Base-by-base conservation (phyloP, 2,888 invertebrate species). In the Apotomis turbidana region DNA sequence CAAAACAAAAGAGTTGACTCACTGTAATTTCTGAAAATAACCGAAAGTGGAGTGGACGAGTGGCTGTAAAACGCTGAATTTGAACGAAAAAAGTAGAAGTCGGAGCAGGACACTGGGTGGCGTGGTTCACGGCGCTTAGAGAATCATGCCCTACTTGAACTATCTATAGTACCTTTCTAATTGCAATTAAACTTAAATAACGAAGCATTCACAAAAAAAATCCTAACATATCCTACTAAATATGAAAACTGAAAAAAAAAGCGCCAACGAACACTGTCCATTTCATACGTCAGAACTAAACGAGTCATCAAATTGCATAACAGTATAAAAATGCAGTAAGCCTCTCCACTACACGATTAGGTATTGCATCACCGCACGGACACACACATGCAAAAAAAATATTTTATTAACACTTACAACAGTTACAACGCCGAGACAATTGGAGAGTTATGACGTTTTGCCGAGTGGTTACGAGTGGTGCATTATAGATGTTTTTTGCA, bases 261-360 rank as follows among this genome's bases (percentile, higher is more conserved):
- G 13, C 27, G 54, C 10, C 10, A 13, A 12, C 13, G 44, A 3
- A 44, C 10, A 13, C 12, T 66, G 3, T n/a, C 10, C 12, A n/a
- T 9, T 27, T 41, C 41, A 41, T n/a, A 10, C 63, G 46, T 61
- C 51, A 73, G 58, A 10, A 46, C 12, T 49, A 64, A 46, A 70
- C 58, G 71, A 68, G 68, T 74, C 72, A 74, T 73, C 74, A 74
- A 68, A 74, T 86, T 85, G 81, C 80, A 82, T 85, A 83, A 86
- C 72, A 76, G 62, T 75, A 79, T 81, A 87, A 90, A 89, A 90
- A 91, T 90, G 85, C 90, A 75, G 77, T 71, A 72, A 84, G 78
- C 89, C 81, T 86, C 83, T 82, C 83, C 86, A 88, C 87, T 85
- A 90, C 87, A 81, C 84, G 87, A 88, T 90, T 90, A 89, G 86